These are phyloP conservation scores for Parnassius glacialis DNA, from an alignment of 2,888 invertebrate species.

Conservation along the genomic window DNA sequence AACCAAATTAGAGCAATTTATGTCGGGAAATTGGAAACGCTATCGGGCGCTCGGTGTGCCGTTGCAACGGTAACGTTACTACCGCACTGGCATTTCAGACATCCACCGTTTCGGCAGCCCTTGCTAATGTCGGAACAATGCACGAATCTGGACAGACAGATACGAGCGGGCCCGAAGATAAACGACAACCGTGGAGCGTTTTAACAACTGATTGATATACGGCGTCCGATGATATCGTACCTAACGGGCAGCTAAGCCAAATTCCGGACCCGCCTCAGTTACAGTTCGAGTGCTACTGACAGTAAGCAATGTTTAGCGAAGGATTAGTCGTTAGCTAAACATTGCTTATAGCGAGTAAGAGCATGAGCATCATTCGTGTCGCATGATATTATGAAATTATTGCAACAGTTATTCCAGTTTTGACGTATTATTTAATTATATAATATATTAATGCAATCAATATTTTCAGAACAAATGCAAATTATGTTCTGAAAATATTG, in stretches of 20 bases:
- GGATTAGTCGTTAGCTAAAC: constrained; percentile 35
- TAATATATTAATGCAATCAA: too few relatives aligned
- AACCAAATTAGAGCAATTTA: constrained; percentile 80
- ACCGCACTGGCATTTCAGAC: constrained; percentile 72
- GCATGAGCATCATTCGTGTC: constrained; percentile 32
- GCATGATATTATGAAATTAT: too few relatives aligned
- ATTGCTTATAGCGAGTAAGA: constrained; percentile 39
- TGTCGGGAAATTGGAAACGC: constrained; percentile 80
- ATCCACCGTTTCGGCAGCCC: constrained; percentile 71
- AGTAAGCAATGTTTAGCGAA: constrained; percentile 72
- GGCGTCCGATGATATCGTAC: constrained; percentile 68
- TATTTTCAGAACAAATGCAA: too few relatives aligned
- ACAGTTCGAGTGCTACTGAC: constrained; percentile 74
- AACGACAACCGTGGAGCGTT: constrained; percentile 75
- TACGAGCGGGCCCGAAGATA: constrained; percentile 74
- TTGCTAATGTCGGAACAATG: constrained; percentile 77
- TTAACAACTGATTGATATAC: constrained; percentile 80
- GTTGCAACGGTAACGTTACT: constrained; percentile 62
- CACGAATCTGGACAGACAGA: constrained; percentile 76
- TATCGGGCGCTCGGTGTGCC: constrained; percentile 70
- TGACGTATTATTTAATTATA: neutral
- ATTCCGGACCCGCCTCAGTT: constrained; percentile 74
- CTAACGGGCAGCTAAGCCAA: constrained; percentile 59
- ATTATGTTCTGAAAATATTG: too few relatives aligned
- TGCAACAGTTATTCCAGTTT: neutral